These are phyloP conservation scores for Octopus sinensis DNA, from an alignment of 1,140 invertebrate species.

Conservation along the genomic window DNA sequence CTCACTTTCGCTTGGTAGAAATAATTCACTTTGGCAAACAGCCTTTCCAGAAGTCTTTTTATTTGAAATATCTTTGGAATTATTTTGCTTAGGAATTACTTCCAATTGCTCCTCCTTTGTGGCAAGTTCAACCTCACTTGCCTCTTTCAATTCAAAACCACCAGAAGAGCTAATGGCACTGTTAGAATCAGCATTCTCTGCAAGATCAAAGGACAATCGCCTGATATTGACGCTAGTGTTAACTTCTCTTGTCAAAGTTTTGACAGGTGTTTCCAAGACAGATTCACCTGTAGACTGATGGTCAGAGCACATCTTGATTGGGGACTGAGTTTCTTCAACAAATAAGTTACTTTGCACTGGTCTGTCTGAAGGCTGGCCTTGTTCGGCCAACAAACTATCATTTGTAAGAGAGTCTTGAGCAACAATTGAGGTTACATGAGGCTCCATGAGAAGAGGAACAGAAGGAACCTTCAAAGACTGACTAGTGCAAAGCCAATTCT, in stretches of 20 bases:
- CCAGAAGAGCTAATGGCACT: too few species aligned
- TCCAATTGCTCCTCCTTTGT: too few species aligned
- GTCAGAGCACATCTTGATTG: not conserved
- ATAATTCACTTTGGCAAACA: too few species aligned
- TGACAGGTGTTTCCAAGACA: slow-evolving; percentile 12
- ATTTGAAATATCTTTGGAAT: too few species aligned
- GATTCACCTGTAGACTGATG: not conserved
- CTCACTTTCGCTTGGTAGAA: too few species aligned
- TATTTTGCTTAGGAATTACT: too few species aligned
- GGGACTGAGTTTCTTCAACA: slow-evolving; percentile 12
- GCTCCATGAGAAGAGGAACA: not conserved
- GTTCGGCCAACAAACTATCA: not conserved
- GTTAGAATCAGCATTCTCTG: too few species aligned
- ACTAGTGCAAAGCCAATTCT: not conserved
- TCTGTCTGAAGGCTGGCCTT: not conserved
- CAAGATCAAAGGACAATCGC: not conserved
- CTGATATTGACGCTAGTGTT: not conserved
- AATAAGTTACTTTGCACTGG: not conserved
- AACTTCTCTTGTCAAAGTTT: not conserved
- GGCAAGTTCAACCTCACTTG: too few species aligned
- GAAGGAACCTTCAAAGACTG: not conserved
- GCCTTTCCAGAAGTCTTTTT: too few species aligned
- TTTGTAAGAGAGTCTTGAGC: not conserved
- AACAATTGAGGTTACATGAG: not conserved
- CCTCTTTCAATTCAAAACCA: too few species aligned